Evolutionary conservation across 2,797 vertebrate species (phyloP), one percentile per base, ranked within the genome.

Genomic region (Steatocranus sp.): DNA sequence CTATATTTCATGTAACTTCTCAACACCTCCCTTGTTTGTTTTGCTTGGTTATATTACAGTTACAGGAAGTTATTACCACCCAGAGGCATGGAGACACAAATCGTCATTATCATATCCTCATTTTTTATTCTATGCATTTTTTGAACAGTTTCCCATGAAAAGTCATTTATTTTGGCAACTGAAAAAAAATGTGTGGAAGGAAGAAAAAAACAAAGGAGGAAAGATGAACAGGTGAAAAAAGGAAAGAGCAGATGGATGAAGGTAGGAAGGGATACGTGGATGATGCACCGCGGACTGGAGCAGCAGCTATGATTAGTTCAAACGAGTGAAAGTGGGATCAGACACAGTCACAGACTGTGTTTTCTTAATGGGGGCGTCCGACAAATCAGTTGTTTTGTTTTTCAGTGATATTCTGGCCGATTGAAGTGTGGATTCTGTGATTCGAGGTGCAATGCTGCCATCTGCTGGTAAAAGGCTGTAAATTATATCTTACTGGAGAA

Each of bases 401-500:
- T 53, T 38, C 56, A 51, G 50, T 38, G 14, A 51, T 1, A 0
- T 68, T 48, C 34, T 20, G 36, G 1, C 49, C 15, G 38, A 30
- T 8, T 53, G 14, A 76, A 17, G 20, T 25, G 63, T 15, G 38
- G 20, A 11, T 25, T 11, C 38, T 70, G n/a, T 14, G 14, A 79
- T 85, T 34, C 77, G 53, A 90, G 86, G 82, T 87, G 46, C 90
- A 86, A 93, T 92, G 91, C 91, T 92, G 85, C 94, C 95, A 93
- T 93, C 96, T 96, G 81, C 89, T 94, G 96, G 93, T 46, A 0
- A 46, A 18, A 11, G 15, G 17, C 23, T 27, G 66, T 70, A 46
- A 70, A 7, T 46, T 2, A 46, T 3, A 7, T 46, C 17, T 25
- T 68, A 41, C 14, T 6, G 38, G 12, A 68, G 20, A 70, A 58